A percentile compares a stretch with the other conserved stretches of the same genome.
phyloP scores from a whole-genome alignment of 2,888 invertebrate species.

The Onthophagus sagittarius region DNA sequence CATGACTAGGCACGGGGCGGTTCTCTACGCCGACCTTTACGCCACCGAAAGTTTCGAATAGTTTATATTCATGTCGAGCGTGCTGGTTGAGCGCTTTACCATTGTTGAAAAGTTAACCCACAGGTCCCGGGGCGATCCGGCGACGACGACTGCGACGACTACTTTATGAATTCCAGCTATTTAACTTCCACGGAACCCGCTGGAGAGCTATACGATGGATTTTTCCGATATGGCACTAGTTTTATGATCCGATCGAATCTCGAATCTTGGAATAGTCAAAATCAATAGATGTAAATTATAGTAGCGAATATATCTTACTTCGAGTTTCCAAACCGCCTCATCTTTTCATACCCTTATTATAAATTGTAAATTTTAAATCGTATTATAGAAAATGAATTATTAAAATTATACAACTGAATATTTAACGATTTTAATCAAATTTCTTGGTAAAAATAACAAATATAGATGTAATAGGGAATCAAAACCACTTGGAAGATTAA shows the following conservation, averaged over 20 bases:
- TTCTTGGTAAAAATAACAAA: too few relatives aligned
- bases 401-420: too few relatives aligned
- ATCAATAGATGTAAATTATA: neutral
- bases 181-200: slow-evolving; percentile 1
- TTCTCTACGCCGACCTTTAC: neutral
- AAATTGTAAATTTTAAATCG: too few relatives aligned
- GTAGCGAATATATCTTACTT: neutral
- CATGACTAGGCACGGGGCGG: neutral
- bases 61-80: slow-evolving; percentile 10
- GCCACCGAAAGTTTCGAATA: slow-evolving; percentile 8
- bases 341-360: too few relatives aligned
- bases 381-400: too few relatives aligned
- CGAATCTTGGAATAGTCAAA: neutral
- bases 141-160: slow-evolving; percentile 1
- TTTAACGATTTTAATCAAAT: too few relatives aligned
- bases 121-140: slow-evolving; percentile 8
- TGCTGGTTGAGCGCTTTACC: neutral
- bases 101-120: slow-evolving; percentile 10
- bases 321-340: neutral
- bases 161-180: slow-evolving; percentile 7
- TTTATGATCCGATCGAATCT: neutral
- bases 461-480: too few relatives aligned
- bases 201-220: slow-evolving; percentile 1
- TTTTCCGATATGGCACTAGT: slow-evolving; percentile 3
- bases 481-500: too few relatives aligned